Base-by-base conservation (phyloP, 2,888 invertebrate species). In the Rutpela maculata region DNA sequence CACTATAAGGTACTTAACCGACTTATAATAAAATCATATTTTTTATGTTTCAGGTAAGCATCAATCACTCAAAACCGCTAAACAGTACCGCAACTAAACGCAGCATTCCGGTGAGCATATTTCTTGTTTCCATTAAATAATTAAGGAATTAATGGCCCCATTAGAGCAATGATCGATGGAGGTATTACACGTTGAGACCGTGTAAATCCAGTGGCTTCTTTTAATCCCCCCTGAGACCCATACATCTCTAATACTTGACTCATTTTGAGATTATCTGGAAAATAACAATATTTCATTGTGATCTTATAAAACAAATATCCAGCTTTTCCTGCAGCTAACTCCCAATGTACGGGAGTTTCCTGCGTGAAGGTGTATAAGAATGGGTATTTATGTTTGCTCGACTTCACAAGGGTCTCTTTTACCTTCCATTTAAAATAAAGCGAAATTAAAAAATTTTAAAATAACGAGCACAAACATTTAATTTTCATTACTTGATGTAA, bases 241-340 rank as follows among this genome's bases (percentile, higher is more conserved):
- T 80, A 80, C 72, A 80, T 79, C 82, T 78, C 38, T 76, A 74
- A 75, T 76, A 59, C 75, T 77, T 56, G 75, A 73, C 81, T 80
- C 70, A 77, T 79, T 79, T 67, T 62, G 15, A 19, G 79, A 79
- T 78, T 79, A 80, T 80, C 72, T 68, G 68, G 73, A 75, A 79
- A 76, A 74, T 77, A 74, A 81, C 78, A 76, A 79, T 77, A 80
- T 79, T 78, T 80, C 76, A 80, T 22, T 78, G 60, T 59, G 69
- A 63, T 75, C 78, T 31, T 66, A 73, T 60, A 70, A 74, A 75
- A 67, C 74, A 74, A 74, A 72, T 72, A 72, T 55, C 71, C 50
- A 15, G 26, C 71, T 63, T 43, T 63, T 72, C 62, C 63, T 22
- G 38, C 38, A 31, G 26, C 31, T 26, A 59, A 43, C 22, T n/a